Base-by-base conservation (phyloP, 1,140 invertebrate species). In the Tetranychus cinnabarinus region DNA sequence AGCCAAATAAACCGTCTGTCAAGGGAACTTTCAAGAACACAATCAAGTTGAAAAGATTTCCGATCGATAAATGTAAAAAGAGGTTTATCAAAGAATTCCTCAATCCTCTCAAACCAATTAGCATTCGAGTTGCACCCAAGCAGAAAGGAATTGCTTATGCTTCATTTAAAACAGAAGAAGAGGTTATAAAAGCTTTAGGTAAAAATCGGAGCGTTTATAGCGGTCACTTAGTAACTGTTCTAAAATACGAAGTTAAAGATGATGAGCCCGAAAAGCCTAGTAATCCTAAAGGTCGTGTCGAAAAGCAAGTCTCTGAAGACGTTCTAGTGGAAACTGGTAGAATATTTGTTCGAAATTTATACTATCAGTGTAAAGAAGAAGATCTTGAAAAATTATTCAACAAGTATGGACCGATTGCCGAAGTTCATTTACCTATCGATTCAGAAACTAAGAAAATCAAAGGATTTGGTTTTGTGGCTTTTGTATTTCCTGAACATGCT, bases 401-500 rank as follows among this genome's bases (percentile, higher is more conserved):
- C 71, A 82, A 85, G 74, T 93, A 80, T 79, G 90, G 89, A 63
- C 83, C 85, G 5, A 62, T 97, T 34, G 78, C 84, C 8, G 92
- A 98, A 74, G 76, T 96, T 0, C 82, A 83, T 72, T 74, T 97
- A 66, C 91, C 95, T 0, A 78, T 98, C 59, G 93, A 97, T 72
- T 78, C 76, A 63, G 68, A 80, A 3, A 85, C 85, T 0, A 81
- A 88, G 55, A 82, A 86, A 72, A 76, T 82, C 1, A 97, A 97
- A 76, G 95, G 93, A 3, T 98, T 93, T 75, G 95, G 86, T 1
- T 83, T 85, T 3, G 78, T 98, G 0, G 90, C 88, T 0, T 99
- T 83, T 72, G 73, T 98, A 69, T 83, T 98, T 76, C 90, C 93
- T 0, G 92, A 97, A 72, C 83, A 98, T 76, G 95, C 95, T 0